Percentiles rank a stretch among this genome's conserved stretches.
Evolutionary conservation across 1,140 invertebrate species (phyloP).

Genomic region (Drosophila nasuta): DNA sequence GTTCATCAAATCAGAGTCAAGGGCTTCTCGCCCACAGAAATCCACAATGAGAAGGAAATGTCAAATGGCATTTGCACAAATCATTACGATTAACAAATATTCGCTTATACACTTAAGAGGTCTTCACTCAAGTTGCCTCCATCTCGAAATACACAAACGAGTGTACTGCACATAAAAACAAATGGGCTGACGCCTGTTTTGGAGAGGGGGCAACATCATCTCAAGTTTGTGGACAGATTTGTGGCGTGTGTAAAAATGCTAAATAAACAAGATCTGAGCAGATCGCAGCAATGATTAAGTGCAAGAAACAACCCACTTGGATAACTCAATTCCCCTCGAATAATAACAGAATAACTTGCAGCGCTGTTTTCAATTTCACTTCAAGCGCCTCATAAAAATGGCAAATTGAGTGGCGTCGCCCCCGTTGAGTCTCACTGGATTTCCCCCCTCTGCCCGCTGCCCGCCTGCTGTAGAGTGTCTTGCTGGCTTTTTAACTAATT

Average conservation of each 20-base stretch:
- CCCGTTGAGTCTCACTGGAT: conserved; percentile 59
- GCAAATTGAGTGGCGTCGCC: conserved; percentile 80
- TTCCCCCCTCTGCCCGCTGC: background rate
- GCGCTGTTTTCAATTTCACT: conserved; percentile 68
- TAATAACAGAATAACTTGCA: conserved; percentile 29
- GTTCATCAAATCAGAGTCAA: conserved; percentile 45
- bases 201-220: conserved; percentile 3
- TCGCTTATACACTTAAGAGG: conserved; percentile 31
- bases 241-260: conserved; percentile 58
- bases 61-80: conserved; percentile 81
- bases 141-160: background rate
- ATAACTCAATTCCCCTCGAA: conserved; percentile 56
- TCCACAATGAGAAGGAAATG: conserved; percentile 38
- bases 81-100: conserved; percentile 81
- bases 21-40: conserved; percentile 16
- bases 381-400: conserved; percentile 80
- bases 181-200: conserved; percentile 32
- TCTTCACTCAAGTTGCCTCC: background rate
- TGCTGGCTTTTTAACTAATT: conserved; percentile 71
- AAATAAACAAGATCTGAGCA: conserved; percentile 43
- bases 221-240: conserved; percentile 51
- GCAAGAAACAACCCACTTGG: conserved; percentile 41
- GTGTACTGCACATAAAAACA: conserved; percentile 29
- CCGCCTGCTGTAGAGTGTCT: conserved; percentile 9
- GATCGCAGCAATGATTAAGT: conserved; percentile 42